Base-by-base conservation (phyloP, 2,888 invertebrate genomes). In the Rhagonycha fulva region DNA sequence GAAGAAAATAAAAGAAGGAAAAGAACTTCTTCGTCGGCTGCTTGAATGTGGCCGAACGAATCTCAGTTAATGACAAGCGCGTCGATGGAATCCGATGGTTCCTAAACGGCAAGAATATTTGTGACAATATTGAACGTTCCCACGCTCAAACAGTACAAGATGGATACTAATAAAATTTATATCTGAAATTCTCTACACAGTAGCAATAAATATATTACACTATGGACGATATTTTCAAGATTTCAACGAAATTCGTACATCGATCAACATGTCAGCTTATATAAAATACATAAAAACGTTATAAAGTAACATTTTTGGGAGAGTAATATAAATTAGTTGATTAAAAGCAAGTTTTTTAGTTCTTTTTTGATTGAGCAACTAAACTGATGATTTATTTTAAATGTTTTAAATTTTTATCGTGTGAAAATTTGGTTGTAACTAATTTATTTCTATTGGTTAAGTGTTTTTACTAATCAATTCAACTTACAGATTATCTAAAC, bases 111-210 rank as follows among this genome's bases (percentile, higher is more conserved):
- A 83, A 81, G 84, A 85, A 85, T 86, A 85, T 85, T 85, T 86
- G 86, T 86, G 86, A 86, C 90, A 91, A 87, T 91, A 91, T 86
- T 90, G 89, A 83, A 89, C 86, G 90, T 91, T 83, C 91, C 91
- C 88, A 90, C 91, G 86, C 90, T 91, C 84, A 74, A 76, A 80
- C 69, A 71, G 72, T 71, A 77, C 78, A 78, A 81, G 80, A 81
- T 80, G 80, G 77, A 81, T 79, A 78, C 79, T 76, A 76, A 77
- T 77, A 78, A 79, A 79, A 78, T 78, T 80, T 80, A 77, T 80
- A 78, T 80, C 79, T 78, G 73, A 75, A 80, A 79, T 79, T 79
- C 78, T 77, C 77, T 80, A 75, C 81, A 81, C 81, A 81, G 84
- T 84, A 85, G 84, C 83, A 82, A 83, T 84, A 84, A 84, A 84